Evolutionary conservation across 2,797 vertebrate species (phyloP), one percentile per base, ranked within the genome.

Genomic region (Taeniopygia guttata): DNA sequence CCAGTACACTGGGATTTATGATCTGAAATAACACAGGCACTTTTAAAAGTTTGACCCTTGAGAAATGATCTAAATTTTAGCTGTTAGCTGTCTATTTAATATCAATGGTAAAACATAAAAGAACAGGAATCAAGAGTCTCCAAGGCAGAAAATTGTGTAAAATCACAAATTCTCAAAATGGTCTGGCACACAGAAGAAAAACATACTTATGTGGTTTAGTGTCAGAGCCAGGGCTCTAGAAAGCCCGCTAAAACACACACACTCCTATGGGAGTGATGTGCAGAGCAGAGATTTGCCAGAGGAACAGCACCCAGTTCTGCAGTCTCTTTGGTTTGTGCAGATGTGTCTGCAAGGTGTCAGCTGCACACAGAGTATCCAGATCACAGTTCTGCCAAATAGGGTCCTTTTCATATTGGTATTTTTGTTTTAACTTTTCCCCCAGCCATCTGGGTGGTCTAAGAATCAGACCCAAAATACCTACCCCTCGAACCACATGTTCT

Each of bases 391-490:
- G 84, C 74, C 96, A 95, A 85, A 94, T 7, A 79, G 87, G 89
- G 68, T 79, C 83, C 55, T 87, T 79, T 86, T 58, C 78, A 51
- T 29, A 54, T 58, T 75, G 55, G 14, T 27, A 9, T 49, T 87
- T 87, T 29, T 29, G 7, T 30, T 51, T 19, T 49, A 67, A 30
- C 17, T 81, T 85, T 70, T 23, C 45, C 90, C 84, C 42, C 68
- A 92, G 76, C 77, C 42, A 89, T 91, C 85, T 97, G 96, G 96
- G 97, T 97, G 96, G 96, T 96, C 97, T 2, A 78, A 89, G 79
- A 92, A 87, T 89, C 82, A 96, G 89, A 88, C 84, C 30, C 60
- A 7, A 96, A 96, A 96, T 93, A 92, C 80, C 88, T 94, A 96
- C 96, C 94, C 70, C 81, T 97, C 3, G 30, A 95, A 97, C 94